A percentile compares a stretch with the other conserved stretches of the same genome.
phyloP scores from a whole-genome alignment of 2,797 vertebrate species.

The Coregonus ussuriensis region DNA sequence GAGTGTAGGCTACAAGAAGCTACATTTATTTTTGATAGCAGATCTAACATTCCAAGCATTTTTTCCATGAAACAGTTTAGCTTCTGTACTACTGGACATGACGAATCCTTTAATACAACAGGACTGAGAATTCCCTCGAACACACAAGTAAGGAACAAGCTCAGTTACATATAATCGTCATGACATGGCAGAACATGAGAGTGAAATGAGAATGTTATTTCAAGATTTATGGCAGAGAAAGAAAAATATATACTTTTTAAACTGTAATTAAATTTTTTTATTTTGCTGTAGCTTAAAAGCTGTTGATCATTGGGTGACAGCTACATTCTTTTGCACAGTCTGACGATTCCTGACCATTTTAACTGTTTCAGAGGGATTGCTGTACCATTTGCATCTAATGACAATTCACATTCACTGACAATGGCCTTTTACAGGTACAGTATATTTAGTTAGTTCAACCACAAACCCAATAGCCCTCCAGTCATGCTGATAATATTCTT shows the following conservation, averaged over 20 bases:
- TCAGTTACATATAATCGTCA: background rate
- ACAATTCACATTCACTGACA: background rate
- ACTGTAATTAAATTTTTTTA: no score
- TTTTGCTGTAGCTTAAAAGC: background rate
- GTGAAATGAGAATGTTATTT: background rate
- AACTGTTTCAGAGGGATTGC: background rate
- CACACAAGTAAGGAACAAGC: background rate
- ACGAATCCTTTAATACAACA: background rate
- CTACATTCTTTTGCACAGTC: background rate
- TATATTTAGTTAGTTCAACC: background rate
- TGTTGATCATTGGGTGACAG: background rate
- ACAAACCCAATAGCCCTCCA: background rate
- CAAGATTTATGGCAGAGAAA: background rate
- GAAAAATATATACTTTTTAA: background rate
- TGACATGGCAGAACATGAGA: background rate
- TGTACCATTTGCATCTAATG: background rate
- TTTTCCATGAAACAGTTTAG: slow-evolving; percentile 18
- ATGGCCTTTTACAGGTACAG: background rate
- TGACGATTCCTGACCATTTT: background rate
- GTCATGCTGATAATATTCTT: background rate
- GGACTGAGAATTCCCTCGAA: background rate
- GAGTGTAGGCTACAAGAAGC: background rate
- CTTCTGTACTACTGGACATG: background rate
- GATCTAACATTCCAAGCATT: slow-evolving; percentile 39
- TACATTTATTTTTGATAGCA: slow-evolving; percentile 17